Base-by-base conservation (phyloP, 2,797 vertebrate genomes). In the Numenius phaeopus region DNA sequence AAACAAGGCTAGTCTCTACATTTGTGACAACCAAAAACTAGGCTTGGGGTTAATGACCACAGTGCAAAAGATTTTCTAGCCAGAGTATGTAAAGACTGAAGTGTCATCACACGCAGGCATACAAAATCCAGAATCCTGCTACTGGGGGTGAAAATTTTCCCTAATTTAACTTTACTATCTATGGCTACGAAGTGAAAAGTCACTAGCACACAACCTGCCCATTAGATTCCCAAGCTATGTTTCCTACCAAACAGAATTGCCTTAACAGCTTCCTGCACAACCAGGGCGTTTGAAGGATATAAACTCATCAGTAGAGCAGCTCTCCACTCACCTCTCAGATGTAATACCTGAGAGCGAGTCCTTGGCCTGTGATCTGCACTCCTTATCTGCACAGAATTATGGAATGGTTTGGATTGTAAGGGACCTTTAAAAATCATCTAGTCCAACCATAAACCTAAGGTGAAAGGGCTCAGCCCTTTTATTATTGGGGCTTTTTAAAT, bases 31-130 rank as follows among this genome's bases (percentile, higher is more conserved):
- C 0, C 9, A 3, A 40, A 27, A 58, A 15, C 0, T 7, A 62
- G 14, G 10, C 10, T 40, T 52, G 5, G 9, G 4, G 10, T 44
- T 42, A 83, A 40, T 11, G 73, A 24, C 8, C 13, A 11, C 0
- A 47, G 20, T 5, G 23, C 37, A 62, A 42, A 65, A 30, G 11
- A n/a, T 8, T 10, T 61, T 32, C 52, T 39, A n/a, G 29, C 22
- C 12, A 27, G 62, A 66, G 4, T 18, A 26, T 2, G 11, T 6
- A 32, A 13, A 61, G 17, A 22, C 1, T 69, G 10, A 69, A 78
- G 4, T n/a, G 27, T n/a, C 54, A 14, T 8, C 7, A 34, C 1
- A 0, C 11, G 6, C 17, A 34, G 6, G 27, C 16, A 11, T 1
- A 39, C 9, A 37, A 80, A 73, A 42, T 15, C 12, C 75, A 66